Evolutionary conservation across 2,113 vertebrate genomes (phyloP).

Genomic region (Prionailurus bengalensis): DNA sequence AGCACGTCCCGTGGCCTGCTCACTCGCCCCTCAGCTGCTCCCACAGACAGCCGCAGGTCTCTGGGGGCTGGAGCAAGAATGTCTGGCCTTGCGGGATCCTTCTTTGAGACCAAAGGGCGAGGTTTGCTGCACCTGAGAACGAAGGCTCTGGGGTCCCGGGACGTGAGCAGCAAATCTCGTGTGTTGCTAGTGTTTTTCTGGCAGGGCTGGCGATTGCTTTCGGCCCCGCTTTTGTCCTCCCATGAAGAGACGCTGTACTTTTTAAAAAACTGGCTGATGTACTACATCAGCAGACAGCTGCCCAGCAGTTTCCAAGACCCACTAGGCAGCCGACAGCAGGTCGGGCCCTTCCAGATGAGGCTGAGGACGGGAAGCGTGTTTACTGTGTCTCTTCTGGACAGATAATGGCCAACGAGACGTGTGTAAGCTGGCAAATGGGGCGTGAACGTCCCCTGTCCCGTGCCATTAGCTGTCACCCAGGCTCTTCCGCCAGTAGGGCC

Average conservation of each 20-base stretch:
- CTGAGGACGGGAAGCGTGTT: not conserved
- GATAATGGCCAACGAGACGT: not conserved
- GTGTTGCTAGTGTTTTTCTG: not conserved
- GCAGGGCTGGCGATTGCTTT: not conserved
- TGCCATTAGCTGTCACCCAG: not conserved
- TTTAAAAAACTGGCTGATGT: no score
- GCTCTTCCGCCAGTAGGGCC: not conserved
- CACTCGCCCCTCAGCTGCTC: not conserved
- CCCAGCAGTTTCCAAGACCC: not conserved
- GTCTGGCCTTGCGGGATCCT: rapidly evolving
- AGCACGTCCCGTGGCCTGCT: rapidly evolving
- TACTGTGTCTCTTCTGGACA: not conserved
- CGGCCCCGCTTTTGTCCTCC: not conserved
- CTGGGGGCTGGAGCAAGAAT: not conserved
- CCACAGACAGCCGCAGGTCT: not conserved
- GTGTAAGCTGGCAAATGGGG: not conserved
- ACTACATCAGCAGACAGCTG: not conserved
- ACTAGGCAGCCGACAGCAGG: not conserved
- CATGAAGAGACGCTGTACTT: not conserved
- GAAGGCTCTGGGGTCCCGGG: not conserved
- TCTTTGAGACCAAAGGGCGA: not conserved
- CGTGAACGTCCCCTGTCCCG: not conserved
- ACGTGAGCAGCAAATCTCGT: not conserved
- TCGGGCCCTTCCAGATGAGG: not conserved
- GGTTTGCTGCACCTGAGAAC: not conserved